phyloP scores from a whole-genome alignment of 2,888 invertebrate genomes.

The Machimus atricapillus region DNA sequence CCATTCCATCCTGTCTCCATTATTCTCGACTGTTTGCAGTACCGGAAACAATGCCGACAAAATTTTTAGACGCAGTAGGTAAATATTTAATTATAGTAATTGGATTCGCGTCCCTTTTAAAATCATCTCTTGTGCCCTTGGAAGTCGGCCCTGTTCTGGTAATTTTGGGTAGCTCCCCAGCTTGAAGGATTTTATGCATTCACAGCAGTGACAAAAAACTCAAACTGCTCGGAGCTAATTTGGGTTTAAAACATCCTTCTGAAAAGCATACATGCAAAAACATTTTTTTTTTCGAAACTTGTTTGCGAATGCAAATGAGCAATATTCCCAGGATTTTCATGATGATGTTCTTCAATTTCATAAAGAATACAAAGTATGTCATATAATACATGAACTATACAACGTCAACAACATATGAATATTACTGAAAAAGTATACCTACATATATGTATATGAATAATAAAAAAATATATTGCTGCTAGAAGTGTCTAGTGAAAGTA shows the following conservation, averaged over 20 bases:
- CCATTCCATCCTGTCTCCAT: slow-evolving; percentile 13
- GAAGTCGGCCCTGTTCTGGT: background rate
- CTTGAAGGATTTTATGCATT: background rate
- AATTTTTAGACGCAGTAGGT: slow-evolving; percentile 14
- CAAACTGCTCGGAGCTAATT: background rate
- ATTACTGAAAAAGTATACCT: too few species aligned
- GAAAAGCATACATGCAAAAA: background rate
- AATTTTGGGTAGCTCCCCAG: background rate
- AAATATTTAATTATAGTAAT: slow-evolving; percentile 40
- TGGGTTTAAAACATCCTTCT: background rate
- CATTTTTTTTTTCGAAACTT: background rate
- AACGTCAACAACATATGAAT: too few species aligned
- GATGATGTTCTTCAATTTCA: background rate
- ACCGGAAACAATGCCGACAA: slow-evolving; percentile 23
- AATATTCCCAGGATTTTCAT: background rate
- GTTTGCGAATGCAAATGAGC: background rate
- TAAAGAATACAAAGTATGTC: background rate
- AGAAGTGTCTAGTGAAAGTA: too few species aligned
- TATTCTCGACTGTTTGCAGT: slow-evolving; percentile 21
- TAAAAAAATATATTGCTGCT: too few species aligned
- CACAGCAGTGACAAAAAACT: background rate
- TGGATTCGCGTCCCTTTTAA: slow-evolving; percentile 20
- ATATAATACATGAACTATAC: too few species aligned
- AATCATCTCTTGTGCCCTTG: background rate
- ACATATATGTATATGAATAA: too few species aligned